Conservation (phyloP, 2,888 invertebrate genomes). For the Tipula unca region DNA sequence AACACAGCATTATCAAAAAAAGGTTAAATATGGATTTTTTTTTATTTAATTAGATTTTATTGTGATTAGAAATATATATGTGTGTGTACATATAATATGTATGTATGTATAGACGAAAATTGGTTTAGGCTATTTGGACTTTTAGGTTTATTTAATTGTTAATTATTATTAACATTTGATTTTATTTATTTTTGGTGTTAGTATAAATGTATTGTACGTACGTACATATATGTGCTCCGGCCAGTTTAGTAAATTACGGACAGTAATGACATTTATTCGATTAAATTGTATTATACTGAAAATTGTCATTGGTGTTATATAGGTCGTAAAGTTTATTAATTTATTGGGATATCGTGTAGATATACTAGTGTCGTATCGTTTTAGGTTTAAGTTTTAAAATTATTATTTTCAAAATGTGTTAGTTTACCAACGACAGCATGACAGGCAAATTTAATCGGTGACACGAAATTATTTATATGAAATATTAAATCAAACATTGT, state of each 20-base stretch:
- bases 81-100: too few species aligned
- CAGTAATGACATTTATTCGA: background rate
- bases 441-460: too few species aligned
- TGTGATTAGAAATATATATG: constrained; percentile 14
- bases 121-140: background rate
- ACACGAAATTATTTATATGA: too few species aligned
- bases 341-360: background rate
- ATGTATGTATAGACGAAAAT: background rate
- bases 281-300: background rate
- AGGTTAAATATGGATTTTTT: constrained; percentile 3
- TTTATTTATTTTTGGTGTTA: background rate
- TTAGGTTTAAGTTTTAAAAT: too few species aligned
- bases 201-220: background rate
- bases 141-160: background rate
- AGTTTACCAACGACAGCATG: too few species aligned
- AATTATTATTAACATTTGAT: background rate
- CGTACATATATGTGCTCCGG: background rate
- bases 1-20: background rate
- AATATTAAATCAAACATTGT: too few species aligned
- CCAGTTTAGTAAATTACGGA: background rate
- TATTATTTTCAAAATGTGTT: too few species aligned
- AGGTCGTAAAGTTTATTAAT: background rate
- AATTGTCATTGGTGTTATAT: background rate
- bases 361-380: too few species aligned
- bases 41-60: constrained; percentile 14